Evolutionary conservation across 2,888 invertebrate genomes (phyloP).

Genomic region (Nycteola revayana): DNA sequence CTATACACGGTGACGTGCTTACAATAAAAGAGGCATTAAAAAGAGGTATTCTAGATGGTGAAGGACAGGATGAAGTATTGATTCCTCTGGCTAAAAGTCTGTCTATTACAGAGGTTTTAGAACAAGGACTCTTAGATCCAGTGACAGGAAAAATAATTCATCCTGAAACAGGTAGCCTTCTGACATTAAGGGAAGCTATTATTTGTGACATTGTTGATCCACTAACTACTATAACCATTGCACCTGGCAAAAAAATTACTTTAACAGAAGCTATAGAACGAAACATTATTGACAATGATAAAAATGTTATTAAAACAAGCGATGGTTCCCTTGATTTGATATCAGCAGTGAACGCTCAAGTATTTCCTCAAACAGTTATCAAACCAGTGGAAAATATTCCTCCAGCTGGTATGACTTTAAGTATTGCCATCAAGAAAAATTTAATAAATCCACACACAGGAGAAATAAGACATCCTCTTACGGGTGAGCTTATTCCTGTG

Average conservation of each 20-base stretch:
- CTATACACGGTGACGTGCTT: slow-evolving; percentile 89
- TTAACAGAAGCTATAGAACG: slow-evolving; percentile 88
- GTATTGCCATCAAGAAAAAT: slow-evolving; percentile 88
- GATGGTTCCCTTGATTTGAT: slow-evolving; percentile 85
- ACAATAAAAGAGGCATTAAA: slow-evolving; percentile 92
- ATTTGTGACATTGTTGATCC: slow-evolving; percentile 94
- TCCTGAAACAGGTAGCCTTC: slow-evolving; percentile 91
- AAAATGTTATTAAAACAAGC: slow-evolving; percentile 84
- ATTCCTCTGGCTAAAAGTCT: slow-evolving; percentile 91
- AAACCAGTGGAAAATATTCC: slow-evolving; percentile 82
- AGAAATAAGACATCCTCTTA: slow-evolving; percentile 87
- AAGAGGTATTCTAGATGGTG: slow-evolving; percentile 90
- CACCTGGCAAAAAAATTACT: slow-evolving; percentile 84
- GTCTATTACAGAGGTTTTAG: slow-evolving; percentile 91
- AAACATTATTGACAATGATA: slow-evolving; percentile 87
- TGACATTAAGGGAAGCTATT: slow-evolving; percentile 92
- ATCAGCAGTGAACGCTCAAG: slow-evolving; percentile 85
- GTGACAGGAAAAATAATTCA: slow-evolving; percentile 89
- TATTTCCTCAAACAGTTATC: slow-evolving; percentile 77
- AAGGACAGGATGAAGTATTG: slow-evolving; percentile 88
- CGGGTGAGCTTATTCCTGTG: slow-evolving; percentile 84
- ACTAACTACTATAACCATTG: slow-evolving; percentile 85
- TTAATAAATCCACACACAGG: slow-evolving; percentile 85
- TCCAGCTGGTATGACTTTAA: slow-evolving; percentile 91
- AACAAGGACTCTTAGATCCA: slow-evolving; percentile 92